Base-by-base conservation (phyloP, 2,113 vertebrate genomes). In the Lepisosteus osseus region DNA sequence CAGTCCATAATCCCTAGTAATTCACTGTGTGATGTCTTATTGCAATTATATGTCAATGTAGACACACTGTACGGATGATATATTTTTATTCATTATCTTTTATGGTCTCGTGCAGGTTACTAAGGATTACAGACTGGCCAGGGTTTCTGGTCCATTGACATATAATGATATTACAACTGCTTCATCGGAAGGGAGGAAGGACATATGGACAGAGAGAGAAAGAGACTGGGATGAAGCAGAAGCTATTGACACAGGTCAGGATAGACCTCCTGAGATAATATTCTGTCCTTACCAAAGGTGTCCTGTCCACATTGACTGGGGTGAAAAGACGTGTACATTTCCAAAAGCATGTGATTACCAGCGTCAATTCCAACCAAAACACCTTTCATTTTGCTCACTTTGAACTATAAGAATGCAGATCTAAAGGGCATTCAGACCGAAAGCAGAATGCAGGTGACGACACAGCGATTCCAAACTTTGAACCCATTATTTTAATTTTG, bases 201-300 rank as follows among this genome's bases (percentile, higher is more conserved):
- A 90, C 89, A 91, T 91, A 82, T 92, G 91, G 91, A 91, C 90
- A 90, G 91, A 92, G 80, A 90, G 88, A 89, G 86, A 90, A 83
- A 92, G 84, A 91, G 87, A 88, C 90, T 92, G 91, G 89, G 87
- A 90, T 83, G 87, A 89, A 88, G 85, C 90, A 88, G 87, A 89
- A 83, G 85, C 88, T 89, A 89, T 89, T 91, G 88, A 88, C 70
- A 89, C 91, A 92, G 91, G 91, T 92, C 90, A 92, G 91, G 88
- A 85, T 89, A 90, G 89, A 91, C 72, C 82, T 83, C 72, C 73
- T 72, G n/a, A 80, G 76, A 78, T 74, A 74, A 29, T 63, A 41
- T 65, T 64, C 14, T 72, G 69, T 76, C 76, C 61, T 78, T 63
- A 63, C 8, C 7, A 13, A 29, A 56, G 14, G 68, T 59, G 68